Base-by-base conservation (phyloP, 2,797 vertebrate species). In the Clarias pachynema region DNA sequence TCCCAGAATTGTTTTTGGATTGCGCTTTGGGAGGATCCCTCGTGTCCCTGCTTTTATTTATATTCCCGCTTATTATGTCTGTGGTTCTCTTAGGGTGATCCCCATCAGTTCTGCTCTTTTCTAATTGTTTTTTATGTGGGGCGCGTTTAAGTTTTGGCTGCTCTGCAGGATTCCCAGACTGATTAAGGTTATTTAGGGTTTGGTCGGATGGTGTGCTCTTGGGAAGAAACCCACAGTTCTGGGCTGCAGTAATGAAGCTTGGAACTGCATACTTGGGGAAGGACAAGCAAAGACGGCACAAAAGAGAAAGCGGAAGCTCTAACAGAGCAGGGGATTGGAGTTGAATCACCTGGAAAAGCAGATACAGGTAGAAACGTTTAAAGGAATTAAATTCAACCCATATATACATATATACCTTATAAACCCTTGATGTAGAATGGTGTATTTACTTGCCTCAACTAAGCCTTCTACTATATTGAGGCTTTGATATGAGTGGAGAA, bases 261-360 rank as follows among this genome's bases (percentile, higher is more conserved):
- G 89, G 85, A 79, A 92, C 49, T 0, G 90, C 91, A 74, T 69
- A 89, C 49, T 75, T 82, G 0, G 94, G 89, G 60, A 98, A 95
- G 22, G 91, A 96, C 77, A 98, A 92, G 65, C 96, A 93, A 31
- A 99, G 90, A 59, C 92, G 96, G 89, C 96, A 94, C 86, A 98
- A 93, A 81, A 99, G 94, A 87, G 95, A 95, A 84, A 99, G 86
- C 18, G 97, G 97, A 88, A 97, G 91, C 91, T 97, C 95, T 0
- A 96, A 92, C 6, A 93, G 93, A 0, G 81, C 84, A 70, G 94
- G 85, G 0, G 95, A 94, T 87, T 96, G 93, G 75, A 88, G 84
- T 88, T 94, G 93, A 85, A 97, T 96, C 85, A 95, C 95, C 98
- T 99, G 92, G 68, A 70, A 89, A 90, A 89, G 70, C 59, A 92